Base-by-base conservation (phyloP, 2,888 invertebrate genomes). In the Teinopalpus imperialis region DNA sequence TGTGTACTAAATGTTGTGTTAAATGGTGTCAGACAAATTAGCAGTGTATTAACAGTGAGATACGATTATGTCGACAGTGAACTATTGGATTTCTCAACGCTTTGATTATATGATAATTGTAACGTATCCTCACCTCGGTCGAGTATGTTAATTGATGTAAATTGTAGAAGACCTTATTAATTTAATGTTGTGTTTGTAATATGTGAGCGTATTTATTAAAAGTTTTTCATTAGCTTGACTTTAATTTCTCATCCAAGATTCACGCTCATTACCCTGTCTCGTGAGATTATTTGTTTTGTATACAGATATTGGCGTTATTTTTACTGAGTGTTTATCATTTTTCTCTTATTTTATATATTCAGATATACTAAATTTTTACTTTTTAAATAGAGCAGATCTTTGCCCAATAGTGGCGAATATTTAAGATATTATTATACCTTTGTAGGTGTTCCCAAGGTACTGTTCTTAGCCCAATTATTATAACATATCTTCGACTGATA, bases 151-250 rank as follows among this genome's bases (percentile, higher is more conserved):
- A 7, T 36, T 26, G 3, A 31, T 41, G 21, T 39, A 37, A 31
- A 47, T 35, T 59, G 53, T 57, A 54, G 64, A 57, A 40, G 27
- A 45, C 46, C 66, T 61, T 64, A 63, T 54, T 62, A 43, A 52
- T 64, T 66, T 61, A 62, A 76, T 81, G 81, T 81, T 81, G 68
- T 77, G 79, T 81, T 81, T 80, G 77, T 71, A 63, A 63, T 60
- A 63, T 72, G 68, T 66, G 69, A 67, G 66, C 69, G 67, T 76
- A 75, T 76, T 80, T 81, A 81, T 81, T 81, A 81, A 81, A 81
- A 59, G 66, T 74, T 77, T 81, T 78, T 69, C 59, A 63, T 59
- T 54, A 66, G 46, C 24, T 43, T 46, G 59, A 42, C 39, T 70
- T 69, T 72, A 23, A 56, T 63, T 65, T 51, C 30, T 20, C 13